Evolutionary conservation across 2,113 vertebrate species (phyloP).

Genomic region (Alectura lathami): DNA sequence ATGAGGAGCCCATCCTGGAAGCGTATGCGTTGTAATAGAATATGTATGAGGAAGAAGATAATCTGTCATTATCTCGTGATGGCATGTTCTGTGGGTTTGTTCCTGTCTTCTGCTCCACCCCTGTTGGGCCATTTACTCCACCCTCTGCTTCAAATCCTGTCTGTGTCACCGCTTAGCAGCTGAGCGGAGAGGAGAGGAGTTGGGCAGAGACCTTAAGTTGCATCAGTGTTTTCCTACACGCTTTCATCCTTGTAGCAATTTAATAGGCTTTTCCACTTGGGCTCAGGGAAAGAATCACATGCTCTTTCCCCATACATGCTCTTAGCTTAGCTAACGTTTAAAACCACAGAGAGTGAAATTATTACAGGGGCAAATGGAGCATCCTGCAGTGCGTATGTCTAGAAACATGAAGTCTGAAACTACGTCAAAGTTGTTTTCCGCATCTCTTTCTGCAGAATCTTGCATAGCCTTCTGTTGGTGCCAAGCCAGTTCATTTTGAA

Average conservation of each 20-base stretch:
- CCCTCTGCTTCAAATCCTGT: not conserved
- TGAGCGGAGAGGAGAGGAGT: not conserved
- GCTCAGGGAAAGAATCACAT: not conserved
- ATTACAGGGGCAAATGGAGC: not conserved
- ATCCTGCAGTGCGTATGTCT: not conserved
- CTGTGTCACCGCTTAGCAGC: not conserved
- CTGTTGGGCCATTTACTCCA: not conserved
- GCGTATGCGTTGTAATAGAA: not conserved
- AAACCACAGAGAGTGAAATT: not conserved
- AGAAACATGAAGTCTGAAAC: not conserved
- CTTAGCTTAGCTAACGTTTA: not conserved
- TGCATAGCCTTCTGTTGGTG: not conserved
- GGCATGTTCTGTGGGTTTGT: constrained; percentile 24
- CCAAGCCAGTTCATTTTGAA: not conserved
- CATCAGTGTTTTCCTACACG: not conserved
- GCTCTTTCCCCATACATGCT: not conserved
- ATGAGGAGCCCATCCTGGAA: not conserved
- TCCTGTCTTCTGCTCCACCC: not conserved
- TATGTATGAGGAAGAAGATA: constrained; percentile 34
- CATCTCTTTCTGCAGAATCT: not conserved
- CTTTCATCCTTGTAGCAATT: not conserved
- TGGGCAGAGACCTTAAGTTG: not conserved
- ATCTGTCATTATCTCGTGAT: constrained; percentile 52
- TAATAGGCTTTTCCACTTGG: not conserved
- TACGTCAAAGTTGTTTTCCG: not conserved